These are phyloP conservation scores for Pantala flavescens DNA, from an alignment of 1,140 invertebrate species.

Conservation along the genomic window DNA sequence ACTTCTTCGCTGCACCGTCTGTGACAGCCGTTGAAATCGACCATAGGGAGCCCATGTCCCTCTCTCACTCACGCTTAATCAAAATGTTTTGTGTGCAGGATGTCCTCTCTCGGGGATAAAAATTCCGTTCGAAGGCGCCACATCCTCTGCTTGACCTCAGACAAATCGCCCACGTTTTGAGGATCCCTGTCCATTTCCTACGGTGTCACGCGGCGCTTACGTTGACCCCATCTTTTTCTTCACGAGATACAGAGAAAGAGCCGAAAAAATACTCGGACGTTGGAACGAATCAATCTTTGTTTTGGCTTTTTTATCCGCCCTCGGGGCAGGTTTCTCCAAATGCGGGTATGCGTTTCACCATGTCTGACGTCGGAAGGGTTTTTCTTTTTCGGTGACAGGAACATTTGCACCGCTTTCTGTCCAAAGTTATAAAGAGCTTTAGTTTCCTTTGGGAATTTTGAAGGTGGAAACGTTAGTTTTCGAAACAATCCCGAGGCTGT, in stretches of 20 bases:
- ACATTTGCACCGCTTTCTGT: neutral
- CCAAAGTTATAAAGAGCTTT: neutral
- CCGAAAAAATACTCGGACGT: neutral
- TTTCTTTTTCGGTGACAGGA: neutral
- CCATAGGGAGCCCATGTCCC: neutral
- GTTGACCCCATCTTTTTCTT: neutral
- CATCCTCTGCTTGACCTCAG: neutral
- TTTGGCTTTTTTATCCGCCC: neutral
- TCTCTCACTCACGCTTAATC: constrained; percentile 1
- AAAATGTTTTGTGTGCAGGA: neutral
- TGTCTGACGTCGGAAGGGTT: neutral
- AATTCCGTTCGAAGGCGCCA: neutral
- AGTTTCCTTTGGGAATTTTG: no score
- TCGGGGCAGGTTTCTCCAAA: neutral
- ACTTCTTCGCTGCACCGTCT: neutral
- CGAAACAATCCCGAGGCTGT: neutral
- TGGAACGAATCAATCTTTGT: neutral
- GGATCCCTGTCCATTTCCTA: neutral
- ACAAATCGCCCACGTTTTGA: neutral
- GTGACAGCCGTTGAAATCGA: constrained; percentile 4
- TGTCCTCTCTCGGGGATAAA: neutral
- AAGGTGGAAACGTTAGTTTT: neutral
- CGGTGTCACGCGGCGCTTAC: neutral
- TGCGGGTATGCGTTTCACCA: neutral
- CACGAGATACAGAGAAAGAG: neutral